These are phyloP conservation scores for Hesperophylax magnus DNA, from an alignment of 1,140 invertebrate genomes.

Conservation along the genomic window DNA sequence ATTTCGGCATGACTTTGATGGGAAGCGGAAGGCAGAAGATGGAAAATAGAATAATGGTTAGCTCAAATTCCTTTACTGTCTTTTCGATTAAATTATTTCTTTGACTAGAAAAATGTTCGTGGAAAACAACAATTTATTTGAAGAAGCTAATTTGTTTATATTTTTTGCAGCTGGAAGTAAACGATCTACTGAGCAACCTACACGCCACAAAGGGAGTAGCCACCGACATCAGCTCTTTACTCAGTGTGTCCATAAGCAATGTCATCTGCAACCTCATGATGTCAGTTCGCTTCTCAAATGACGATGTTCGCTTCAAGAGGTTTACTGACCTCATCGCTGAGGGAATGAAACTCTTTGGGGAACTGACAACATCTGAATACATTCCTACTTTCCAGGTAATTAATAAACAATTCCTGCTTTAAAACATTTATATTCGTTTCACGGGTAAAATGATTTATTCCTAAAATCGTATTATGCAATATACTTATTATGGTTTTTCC, in stretches of 20 bases:
- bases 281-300: conserved; percentile 86
- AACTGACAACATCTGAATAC: conserved; percentile 80
- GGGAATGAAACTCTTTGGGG: conserved; percentile 88
- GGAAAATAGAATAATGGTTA: conserved; percentile 88
- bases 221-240: conserved; percentile 78
- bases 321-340: conserved; percentile 90
- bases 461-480: neutral
- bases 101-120: neutral
- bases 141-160: neutral
- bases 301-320: conserved; percentile 81
- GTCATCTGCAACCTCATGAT: conserved; percentile 93
- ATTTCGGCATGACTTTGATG: conserved; percentile 92
- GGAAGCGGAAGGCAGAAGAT: conserved; percentile 84
- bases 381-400: conserved; percentile 71
- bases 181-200: conserved; percentile 78
- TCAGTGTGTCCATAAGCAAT: conserved; percentile 89
- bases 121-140: conserved; percentile 32
- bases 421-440: too few species aligned
- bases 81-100: too few species aligned
- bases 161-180: conserved; percentile 79
- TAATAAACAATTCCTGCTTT: neutral
- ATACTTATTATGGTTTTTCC: conserved; percentile 54
- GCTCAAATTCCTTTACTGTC: neutral
- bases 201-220: conserved; percentile 73
- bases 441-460: neutral